phyloP scores from a whole-genome alignment of 2,113 vertebrate species.

The Rousettus leschenaultii region DNA sequence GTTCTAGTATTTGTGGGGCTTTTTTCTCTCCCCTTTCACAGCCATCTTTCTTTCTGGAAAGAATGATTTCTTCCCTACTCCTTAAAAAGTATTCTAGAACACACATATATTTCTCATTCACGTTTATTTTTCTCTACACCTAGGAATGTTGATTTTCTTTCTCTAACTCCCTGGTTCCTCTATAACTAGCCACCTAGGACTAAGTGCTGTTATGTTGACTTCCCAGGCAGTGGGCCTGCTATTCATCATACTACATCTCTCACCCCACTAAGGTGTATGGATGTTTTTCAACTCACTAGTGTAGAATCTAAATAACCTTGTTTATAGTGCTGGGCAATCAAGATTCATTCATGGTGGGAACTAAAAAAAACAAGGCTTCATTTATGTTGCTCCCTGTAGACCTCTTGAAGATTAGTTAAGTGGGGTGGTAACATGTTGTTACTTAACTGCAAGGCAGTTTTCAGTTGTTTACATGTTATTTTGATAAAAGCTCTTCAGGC shows the following conservation, averaged over 20 bases:
- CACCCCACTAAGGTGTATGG: background rate
- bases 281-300: background rate
- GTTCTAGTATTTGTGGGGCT: background rate
- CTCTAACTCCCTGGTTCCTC: background rate
- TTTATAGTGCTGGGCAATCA: background rate
- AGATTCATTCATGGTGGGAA: background rate
- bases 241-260: background rate
- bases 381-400: background rate
- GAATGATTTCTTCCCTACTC: background rate
- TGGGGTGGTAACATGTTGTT: background rate
- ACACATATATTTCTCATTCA: background rate
- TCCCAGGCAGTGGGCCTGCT: background rate
- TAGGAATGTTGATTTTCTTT: background rate
- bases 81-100: conserved; percentile 14
- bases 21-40: background rate
- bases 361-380: background rate
- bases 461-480: background rate
- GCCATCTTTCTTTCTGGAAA: conserved; percentile 12
- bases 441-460: background rate
- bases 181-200: background rate
- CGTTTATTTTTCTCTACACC: conserved; percentile 23
- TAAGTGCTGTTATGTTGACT: background rate
- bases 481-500: background rate
- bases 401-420: background rate
- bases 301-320: background rate